A percentile compares a stretch with the other conserved stretches of the same genome.
phyloP scores from a whole-genome alignment of 2,113 vertebrate genomes.

The Danionella cerebrum region DNA sequence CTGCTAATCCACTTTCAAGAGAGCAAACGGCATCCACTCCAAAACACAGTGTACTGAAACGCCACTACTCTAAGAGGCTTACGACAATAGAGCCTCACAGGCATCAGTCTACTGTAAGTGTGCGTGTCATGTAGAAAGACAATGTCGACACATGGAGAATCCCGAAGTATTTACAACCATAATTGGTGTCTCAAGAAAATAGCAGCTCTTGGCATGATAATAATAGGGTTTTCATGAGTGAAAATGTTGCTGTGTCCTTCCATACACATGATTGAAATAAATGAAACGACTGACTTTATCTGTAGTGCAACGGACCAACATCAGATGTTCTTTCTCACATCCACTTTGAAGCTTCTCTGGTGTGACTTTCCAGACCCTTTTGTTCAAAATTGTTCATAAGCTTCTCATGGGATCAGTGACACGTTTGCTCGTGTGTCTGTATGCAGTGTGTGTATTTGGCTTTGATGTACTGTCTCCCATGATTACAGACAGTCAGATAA shows the following conservation, averaged over 20 bases:
- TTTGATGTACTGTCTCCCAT: conserved; percentile 26
- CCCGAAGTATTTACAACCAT: conserved; percentile 13
- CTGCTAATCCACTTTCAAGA: conserved; percentile 26
- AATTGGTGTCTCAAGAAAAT: neutral
- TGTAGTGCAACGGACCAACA: neutral
- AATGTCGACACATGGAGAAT: neutral
- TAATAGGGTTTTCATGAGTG: neutral
- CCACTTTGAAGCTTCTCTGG: neutral
- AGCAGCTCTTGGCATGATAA: neutral
- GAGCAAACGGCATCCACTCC: conserved; percentile 26
- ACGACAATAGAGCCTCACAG: conserved; percentile 8
- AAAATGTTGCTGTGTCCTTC: neutral
- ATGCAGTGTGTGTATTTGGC: neutral
- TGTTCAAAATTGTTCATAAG: neutral
- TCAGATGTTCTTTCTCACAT: neutral
- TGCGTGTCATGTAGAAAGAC: no score
- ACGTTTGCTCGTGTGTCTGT: neutral
- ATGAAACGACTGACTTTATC: neutral
- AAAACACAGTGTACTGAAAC: conserved; percentile 18
- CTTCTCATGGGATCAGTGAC: conserved; percentile 10
- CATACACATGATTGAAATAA: neutral
- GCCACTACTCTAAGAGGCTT: conserved; percentile 29
- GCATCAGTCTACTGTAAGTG: neutral
- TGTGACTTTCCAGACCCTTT: neutral
- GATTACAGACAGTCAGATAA: neutral